phyloP scores from a whole-genome alignment of 1,140 invertebrate species.

The Yoshiicerus persimilis region DNA sequence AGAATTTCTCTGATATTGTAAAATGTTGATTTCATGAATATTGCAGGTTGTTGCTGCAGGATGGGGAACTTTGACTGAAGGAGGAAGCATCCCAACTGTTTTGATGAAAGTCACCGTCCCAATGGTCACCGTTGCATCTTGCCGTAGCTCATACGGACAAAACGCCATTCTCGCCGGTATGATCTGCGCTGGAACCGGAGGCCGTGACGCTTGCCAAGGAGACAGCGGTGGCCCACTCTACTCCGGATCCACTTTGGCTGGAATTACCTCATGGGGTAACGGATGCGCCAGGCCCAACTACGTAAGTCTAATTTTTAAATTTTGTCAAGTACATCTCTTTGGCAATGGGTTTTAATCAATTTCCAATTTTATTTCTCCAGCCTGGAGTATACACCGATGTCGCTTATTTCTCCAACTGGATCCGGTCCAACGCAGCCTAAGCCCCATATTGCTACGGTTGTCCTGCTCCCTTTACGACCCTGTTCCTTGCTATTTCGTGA shows the following conservation, averaged over 20 bases:
- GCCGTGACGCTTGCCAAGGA: conserved; percentile 56
- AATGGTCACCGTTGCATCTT: conserved; percentile 50
- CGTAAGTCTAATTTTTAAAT: not conserved
- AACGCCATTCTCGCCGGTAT: conserved; percentile 45
- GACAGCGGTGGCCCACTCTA: conserved; percentile 41
- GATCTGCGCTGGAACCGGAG: conserved; percentile 55
- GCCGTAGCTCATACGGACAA: conserved; percentile 48
- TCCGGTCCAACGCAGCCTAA: conserved; percentile 40
- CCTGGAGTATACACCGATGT: conserved; percentile 59
- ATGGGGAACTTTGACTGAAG: conserved; percentile 49
- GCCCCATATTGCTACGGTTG: too few species aligned
- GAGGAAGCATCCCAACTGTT: conserved; percentile 38
- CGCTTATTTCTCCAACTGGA: conserved; percentile 55
- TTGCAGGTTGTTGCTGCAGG: conserved; percentile 42
- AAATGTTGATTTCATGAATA: too few species aligned
- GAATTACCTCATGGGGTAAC: conserved; percentile 57
- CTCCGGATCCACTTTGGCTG: conserved; percentile 35
- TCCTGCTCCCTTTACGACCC: not conserved
- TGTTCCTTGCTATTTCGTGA: not conserved
- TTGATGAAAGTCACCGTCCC: conserved; percentile 57
- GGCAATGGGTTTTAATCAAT: not conserved
- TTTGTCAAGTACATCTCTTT: too few species aligned
- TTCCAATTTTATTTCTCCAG: not conserved
- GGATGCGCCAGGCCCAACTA: conserved; percentile 54
- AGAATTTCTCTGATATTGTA: too few species aligned